Percentiles rank a stretch among this genome's conserved stretches.
Conservation (phyloP, 2,888 invertebrate genomes). For the Netelia fuscicornis region DNA sequence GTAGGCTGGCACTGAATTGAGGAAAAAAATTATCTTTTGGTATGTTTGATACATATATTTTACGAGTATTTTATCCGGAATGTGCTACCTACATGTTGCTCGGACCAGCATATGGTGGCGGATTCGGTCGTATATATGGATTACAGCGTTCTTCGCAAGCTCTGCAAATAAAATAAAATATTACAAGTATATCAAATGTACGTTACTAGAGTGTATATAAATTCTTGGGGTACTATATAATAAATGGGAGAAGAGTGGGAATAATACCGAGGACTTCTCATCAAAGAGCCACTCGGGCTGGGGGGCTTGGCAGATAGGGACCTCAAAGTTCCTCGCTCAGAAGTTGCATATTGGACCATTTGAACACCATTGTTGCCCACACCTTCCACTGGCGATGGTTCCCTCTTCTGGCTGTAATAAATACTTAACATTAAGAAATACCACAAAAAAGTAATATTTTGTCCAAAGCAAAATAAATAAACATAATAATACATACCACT, state of each 20-base stretch:
- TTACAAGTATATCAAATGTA: background rate
- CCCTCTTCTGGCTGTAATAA: constrained; percentile 79
- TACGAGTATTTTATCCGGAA: background rate
- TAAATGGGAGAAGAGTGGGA: background rate
- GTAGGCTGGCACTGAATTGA: constrained; percentile 76
- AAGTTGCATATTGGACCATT: constrained; percentile 88
- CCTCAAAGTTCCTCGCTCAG: constrained; percentile 87
- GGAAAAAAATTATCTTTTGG: constrained; percentile 1
- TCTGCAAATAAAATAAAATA: constrained; percentile 71
- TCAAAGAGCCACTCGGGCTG: constrained; percentile 79
- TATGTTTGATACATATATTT: constrained; percentile 28
- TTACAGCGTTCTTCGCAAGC: constrained; percentile 79
- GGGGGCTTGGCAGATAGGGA: constrained; percentile 86
- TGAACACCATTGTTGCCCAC: constrained; percentile 85
- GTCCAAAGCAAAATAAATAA: constrained; percentile 53
- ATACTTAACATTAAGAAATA: constrained; percentile 44
- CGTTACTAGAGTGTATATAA: too few species aligned
- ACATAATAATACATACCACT: constrained; percentile 63
- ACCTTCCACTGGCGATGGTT: constrained; percentile 83
- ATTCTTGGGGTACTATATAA: background rate
- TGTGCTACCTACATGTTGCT: constrained; percentile 84
- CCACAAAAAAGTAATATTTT: background rate
- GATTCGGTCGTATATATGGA: constrained; percentile 86
- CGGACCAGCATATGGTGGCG: constrained; percentile 87
- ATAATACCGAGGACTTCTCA: constrained; percentile 80